A percentile compares a stretch with the other conserved stretches of the same genome.
phyloP scores from a whole-genome alignment of 2,113 vertebrate genomes.

The Paramormyrops kingsleyae region DNA sequence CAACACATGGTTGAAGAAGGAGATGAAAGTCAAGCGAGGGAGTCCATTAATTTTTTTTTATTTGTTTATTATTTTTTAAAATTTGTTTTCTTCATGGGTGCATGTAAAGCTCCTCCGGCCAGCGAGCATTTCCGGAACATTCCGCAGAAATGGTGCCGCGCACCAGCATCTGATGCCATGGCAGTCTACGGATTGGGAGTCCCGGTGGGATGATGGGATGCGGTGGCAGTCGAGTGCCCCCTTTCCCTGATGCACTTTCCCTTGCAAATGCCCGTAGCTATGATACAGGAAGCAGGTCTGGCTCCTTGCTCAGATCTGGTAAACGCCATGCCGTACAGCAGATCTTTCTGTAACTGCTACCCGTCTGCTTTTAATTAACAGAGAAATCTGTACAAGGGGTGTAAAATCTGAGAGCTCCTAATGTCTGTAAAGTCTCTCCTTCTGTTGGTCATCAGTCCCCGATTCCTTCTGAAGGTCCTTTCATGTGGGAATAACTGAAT shows the following conservation, averaged over 20 bases:
- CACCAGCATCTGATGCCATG: not conserved
- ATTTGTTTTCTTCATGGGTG: not conserved
- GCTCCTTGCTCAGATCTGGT: not conserved
- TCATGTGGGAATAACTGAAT: not conserved
- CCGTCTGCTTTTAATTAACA: not conserved
- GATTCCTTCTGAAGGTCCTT: not conserved
- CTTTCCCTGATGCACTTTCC: not conserved
- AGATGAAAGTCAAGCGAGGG: slow-evolving; percentile 14
- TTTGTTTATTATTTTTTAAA: not conserved
- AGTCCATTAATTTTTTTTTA: not conserved
- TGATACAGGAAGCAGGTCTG: not conserved
- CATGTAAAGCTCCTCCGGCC: not conserved
- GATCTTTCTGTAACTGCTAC: not conserved
- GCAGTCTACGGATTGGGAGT: not conserved
- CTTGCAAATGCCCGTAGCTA: not conserved
- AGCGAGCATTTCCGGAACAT: not conserved
- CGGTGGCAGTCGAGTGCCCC: not conserved
- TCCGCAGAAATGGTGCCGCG: not conserved
- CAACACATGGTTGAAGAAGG: slow-evolving; percentile 2
- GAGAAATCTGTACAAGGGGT: no score
- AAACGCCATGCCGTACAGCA: not conserved
- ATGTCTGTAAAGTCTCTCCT: not conserved
- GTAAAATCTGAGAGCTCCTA: not conserved
- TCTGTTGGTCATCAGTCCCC: not conserved
- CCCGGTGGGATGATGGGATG: not conserved